These are phyloP conservation scores for Heteractis magnifica DNA, from an alignment of 92 coral and sea anemone species.

Conservation along the genomic window DNA sequence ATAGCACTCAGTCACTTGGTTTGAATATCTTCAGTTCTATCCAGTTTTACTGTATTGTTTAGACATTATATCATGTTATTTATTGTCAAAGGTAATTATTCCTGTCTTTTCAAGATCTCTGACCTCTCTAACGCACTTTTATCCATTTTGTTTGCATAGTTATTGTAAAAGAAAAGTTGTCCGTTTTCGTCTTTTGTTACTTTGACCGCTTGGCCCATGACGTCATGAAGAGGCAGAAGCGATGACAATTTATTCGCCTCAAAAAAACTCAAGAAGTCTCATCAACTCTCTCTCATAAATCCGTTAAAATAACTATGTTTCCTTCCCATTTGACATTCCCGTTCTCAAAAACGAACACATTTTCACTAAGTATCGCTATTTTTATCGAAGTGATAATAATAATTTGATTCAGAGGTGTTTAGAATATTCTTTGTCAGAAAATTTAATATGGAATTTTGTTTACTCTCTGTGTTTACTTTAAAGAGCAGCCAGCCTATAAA, in stretches of 20 bases:
- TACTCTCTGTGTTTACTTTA: conserved; percentile 59
- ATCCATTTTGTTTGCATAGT: conserved; percentile 2
- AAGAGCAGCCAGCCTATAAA: conserved; percentile 61
- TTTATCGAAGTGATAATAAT: background rate
- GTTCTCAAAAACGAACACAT: background rate
- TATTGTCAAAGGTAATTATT: conserved; percentile 23
- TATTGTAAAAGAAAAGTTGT: conserved; percentile 10
- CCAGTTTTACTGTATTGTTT: conserved; percentile 6
- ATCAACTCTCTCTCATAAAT: background rate
- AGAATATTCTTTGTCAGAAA: conserved; percentile 19
- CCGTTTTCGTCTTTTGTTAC: conserved; percentile 7
- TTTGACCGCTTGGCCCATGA: conserved; percentile 21
- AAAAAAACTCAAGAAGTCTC: background rate
- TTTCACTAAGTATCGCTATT: background rate
- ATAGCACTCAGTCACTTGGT: background rate
- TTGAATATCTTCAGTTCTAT: conserved; percentile 17
- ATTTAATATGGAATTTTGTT: conserved; percentile 73
- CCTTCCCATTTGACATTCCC: background rate
- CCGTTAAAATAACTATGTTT: background rate
- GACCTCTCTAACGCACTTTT: conserved; percentile 3
- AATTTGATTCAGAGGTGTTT: conserved; percentile 7
- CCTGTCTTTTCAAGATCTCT: conserved; percentile 10
- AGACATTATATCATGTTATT: background rate
- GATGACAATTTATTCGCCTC: conserved; percentile 15
- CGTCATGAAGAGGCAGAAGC: conserved; percentile 1